A percentile compares a stretch with the other conserved stretches of the same genome.
Conservation (phyloP, 1,140 invertebrate genomes). For the Heliothis virescens region DNA sequence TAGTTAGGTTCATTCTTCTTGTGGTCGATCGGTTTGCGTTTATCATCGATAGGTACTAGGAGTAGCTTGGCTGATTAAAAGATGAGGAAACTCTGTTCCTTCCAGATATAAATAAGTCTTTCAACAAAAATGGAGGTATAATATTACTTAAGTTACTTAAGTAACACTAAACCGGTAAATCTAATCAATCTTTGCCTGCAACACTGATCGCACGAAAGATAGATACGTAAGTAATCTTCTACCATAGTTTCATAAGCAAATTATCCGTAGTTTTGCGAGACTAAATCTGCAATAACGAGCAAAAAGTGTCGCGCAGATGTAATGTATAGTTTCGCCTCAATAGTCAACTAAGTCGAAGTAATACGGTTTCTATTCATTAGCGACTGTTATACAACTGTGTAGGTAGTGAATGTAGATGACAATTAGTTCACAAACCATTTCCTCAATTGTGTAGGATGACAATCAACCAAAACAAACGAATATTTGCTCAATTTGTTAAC, state of each 20-base stretch:
- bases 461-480: neutral
- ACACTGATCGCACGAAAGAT: no score
- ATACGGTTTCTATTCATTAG: constrained; percentile 4
- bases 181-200: no score
- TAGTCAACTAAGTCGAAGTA: neutral
- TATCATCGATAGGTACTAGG: no score
- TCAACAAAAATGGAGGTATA: no score
- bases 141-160: no score
- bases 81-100: no score
- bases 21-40: neutral
- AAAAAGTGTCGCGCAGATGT: neutral
- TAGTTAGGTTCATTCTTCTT: neutral
- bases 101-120: no score
- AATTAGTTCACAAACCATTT: neutral
- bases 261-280: neutral
- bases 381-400: neutral
- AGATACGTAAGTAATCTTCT: no score
- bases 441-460: neutral
- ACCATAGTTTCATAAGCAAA: no score
- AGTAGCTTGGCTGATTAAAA: no score
- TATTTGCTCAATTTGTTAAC: neutral
- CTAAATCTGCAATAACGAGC: neutral
- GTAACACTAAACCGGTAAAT: no score
- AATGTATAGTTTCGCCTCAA: neutral
- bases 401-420: neutral